Evolutionary conservation across 2,797 vertebrate genomes (phyloP), one percentile per base, ranked within the genome.

Genomic region (Girardinus metallicus): DNA sequence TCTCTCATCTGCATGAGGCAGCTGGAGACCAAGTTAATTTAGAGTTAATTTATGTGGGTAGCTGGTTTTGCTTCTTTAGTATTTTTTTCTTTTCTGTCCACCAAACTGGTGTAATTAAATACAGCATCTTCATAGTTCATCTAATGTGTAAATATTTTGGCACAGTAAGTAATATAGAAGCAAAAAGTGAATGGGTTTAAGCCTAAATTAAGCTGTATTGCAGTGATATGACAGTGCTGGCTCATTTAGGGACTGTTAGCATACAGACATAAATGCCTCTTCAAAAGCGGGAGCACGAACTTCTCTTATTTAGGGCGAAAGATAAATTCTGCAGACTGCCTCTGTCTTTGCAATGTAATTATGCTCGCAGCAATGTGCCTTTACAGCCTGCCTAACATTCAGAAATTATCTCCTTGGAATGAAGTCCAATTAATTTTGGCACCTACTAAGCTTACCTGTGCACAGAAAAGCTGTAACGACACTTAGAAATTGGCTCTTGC

Each of bases 371-470:
- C 92, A 91, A 95, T 95, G 94, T 94, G 94, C 93, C 95, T 95
- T 95, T 95, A 96, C 94, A 94, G 94, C 91, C 93, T 95, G 93
- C 92, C 94, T 95, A 94, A 95, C 94, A 93, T 94, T 93, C 89
- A 92, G 93, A 95, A 96, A 96, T 96, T 88, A 96, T 96, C 94
- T 95, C 87, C 91, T 85, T 93, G 93, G 95, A 96, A 95, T 95
- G 91, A 95, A 95, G 92, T 93, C 94, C 95, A 96, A 96, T 96
- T 96, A 96, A 95, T 96, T 95, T 93, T 95, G 93, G 90, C 93
- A 94, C 94, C 95, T 95, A 93, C 90, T 89, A 91, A 91, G 88
- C 86, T 82, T 88, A 88, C 85, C 83, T 91, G 90, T 89, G 82
- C 91, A 89, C 83, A 90, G 93, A 94, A 94, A 95, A 86, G 91